These are phyloP conservation scores for Octodonta nipae DNA, from an alignment of 2,888 invertebrate species.

Conservation along the genomic window DNA sequence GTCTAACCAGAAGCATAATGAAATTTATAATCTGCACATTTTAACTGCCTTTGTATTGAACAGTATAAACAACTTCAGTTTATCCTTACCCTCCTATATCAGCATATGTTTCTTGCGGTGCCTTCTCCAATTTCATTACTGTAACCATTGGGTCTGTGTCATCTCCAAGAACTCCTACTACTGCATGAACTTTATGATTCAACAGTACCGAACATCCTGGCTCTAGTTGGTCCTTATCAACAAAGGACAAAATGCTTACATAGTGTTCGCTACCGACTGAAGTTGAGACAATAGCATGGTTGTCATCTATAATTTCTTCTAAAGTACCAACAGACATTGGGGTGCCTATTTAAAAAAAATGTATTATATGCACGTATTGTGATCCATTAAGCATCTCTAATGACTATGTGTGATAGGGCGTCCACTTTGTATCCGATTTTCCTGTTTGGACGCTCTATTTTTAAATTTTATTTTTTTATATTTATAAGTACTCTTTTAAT, in stretches of 20 bases:
- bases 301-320: conserved; percentile 99
- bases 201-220: conserved; percentile 96
- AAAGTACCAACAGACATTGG: conserved; percentile 99
- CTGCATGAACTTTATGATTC: conserved; percentile 98
- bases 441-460: no score
- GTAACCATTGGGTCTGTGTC: conserved; percentile 99
- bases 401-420: no score
- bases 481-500: no score
- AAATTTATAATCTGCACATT: no score
- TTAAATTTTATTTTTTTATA: no score
- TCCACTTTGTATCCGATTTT: no score
- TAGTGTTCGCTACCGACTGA: conserved; percentile 99
- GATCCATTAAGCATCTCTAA: no score
- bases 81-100: conserved; percentile 74
- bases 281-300: conserved; percentile 98
- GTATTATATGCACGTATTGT: no score
- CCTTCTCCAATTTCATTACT: conserved; percentile 99
- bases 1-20: no score
- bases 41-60: no score
- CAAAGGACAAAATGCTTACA: conserved; percentile 96
- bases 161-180: conserved; percentile 85
- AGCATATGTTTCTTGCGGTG: conserved; percentile 98
- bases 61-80: no score
- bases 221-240: conserved; percentile 97
- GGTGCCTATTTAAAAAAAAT: conserved; percentile 48